Base-by-base conservation (phyloP, 2,113 vertebrate genomes). In the Nematolebias whitei region DNA sequence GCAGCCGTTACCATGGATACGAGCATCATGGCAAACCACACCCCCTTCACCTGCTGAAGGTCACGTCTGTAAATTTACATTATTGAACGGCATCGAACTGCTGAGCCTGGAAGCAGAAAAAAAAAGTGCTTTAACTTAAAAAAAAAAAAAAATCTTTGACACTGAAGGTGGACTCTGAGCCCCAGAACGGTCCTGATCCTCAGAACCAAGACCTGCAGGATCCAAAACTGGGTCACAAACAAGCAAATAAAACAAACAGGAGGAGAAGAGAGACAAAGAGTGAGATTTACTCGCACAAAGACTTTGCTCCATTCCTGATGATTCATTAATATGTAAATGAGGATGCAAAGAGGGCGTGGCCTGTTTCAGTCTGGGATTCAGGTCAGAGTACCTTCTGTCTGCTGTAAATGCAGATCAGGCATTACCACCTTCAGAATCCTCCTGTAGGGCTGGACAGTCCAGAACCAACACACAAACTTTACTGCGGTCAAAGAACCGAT, bases 1-100 rank as follows among this genome's bases (percentile, higher is more conserved):
- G 16, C 40, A 29, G 24, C 39, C 14, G 70, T 73, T 39, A 65
- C 61, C 48, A 65, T 65, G 61, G 70, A 52, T 55, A 73, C 1
- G 0, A 26, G 55, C 48, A 29, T 32, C 51, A 74, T 26, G 38
- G 12, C 19, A 39, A 5, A 24, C 44, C 26, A 3, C 49, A 23
- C 38, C 56, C n/a, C 54, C 18, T 68, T 35, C 49, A 26, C 56
- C 48, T 44, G 48, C 48, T 52, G 48, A 32, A 59, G 66, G 48
- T 68, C 55, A 50, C n/a, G 38, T 69, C 16, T 29, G 22, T 12
- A 5, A 32, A 60, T 69, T 52, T n/a, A 44, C 57, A 15, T 19
- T 51, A 60, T 20, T 39, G 64, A 44, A 26, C 43, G 20, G n/a
- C 32, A 29, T 56, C n/a, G 52, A 55, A 20, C 24, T 7, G 32